Evolutionary conservation across 2,797 vertebrate genomes (phyloP).

Genomic region (Morus bassanus): DNA sequence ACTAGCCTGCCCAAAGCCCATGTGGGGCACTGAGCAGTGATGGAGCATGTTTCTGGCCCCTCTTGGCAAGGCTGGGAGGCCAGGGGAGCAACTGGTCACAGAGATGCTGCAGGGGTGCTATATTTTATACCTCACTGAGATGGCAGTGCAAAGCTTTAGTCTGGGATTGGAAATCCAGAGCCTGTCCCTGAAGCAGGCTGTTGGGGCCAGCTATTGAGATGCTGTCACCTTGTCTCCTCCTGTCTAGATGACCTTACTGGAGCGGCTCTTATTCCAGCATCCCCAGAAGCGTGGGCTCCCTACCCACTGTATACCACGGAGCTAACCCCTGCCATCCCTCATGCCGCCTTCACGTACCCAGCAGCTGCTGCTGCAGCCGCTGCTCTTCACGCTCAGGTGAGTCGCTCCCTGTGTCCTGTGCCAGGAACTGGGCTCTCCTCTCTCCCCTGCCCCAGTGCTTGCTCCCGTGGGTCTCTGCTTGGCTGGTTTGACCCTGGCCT

Average conservation of each 20-base stretch:
- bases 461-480: rapidly evolving
- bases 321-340: slow-evolving; percentile 93
- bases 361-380: slow-evolving; percentile 90
- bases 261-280: slow-evolving; percentile 93
- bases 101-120: no score
- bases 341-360: slow-evolving; percentile 93
- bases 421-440: not conserved
- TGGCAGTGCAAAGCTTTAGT: not conserved
- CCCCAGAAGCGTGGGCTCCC: slow-evolving; percentile 95
- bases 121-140: not conserved
- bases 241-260: slow-evolving; percentile 93
- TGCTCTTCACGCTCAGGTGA: slow-evolving; percentile 96
- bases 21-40: not conserved
- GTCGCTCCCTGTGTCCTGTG: rapidly evolving
- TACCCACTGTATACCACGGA: slow-evolving; percentile 97
- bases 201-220: not conserved
- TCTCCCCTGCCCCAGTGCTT: not conserved
- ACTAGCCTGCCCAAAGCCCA: not conserved
- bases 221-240: not conserved
- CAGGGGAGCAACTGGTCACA: not conserved
- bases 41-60: not conserved
- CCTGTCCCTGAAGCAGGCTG: not conserved
- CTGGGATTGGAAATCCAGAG: not conserved
- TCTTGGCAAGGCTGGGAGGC: not conserved
- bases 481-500: not conserved